A percentile compares a stretch with the other conserved stretches of the same genome.
Evolutionary conservation across 1,140 invertebrate genomes (phyloP).

Genomic region (Dufourea novaeangliae): DNA sequence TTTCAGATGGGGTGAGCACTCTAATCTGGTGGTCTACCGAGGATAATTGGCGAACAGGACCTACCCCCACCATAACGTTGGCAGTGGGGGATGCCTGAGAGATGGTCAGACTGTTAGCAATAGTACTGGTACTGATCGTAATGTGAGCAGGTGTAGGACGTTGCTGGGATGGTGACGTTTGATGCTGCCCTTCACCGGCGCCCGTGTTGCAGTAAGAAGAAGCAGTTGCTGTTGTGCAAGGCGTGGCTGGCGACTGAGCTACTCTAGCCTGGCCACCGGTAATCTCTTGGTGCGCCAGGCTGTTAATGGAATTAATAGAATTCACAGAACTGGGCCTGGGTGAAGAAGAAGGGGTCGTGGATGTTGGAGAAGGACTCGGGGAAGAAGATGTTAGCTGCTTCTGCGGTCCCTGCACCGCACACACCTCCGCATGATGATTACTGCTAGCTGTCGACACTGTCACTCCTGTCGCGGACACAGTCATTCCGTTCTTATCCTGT

Average conservation of each 20-base stretch:
- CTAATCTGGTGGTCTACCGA: constrained; percentile 89
- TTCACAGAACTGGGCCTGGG: constrained; percentile 73
- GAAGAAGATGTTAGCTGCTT: constrained; percentile 79
- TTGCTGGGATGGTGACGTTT: constrained; percentile 71
- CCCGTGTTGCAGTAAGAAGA: constrained; percentile 73
- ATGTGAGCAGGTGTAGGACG: constrained; percentile 70
- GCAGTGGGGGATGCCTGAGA: constrained; percentile 68
- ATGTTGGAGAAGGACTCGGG: constrained; percentile 76
- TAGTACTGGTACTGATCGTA: constrained; percentile 70
- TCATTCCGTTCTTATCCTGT: constrained; percentile 74
- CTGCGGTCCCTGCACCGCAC: constrained; percentile 80
- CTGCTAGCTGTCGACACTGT: constrained; percentile 59
- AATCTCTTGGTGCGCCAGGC: constrained; percentile 70
- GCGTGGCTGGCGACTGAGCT: constrained; percentile 71
- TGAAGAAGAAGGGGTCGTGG: constrained; percentile 75
- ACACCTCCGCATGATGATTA: constrained; percentile 81
- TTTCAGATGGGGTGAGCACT: constrained; percentile 92
- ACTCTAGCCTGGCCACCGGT: constrained; percentile 67
- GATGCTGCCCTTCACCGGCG: constrained; percentile 74
- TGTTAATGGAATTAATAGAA: constrained; percentile 73
- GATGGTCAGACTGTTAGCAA: constrained; percentile 69
- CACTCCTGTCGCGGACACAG: constrained; percentile 53
- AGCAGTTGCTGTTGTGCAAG: constrained; percentile 70
- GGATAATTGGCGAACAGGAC: constrained; percentile 78
- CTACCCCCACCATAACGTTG: constrained; percentile 68